Percentiles rank a stretch among this genome's conserved stretches.
Evolutionary conservation across 2,888 invertebrate species (phyloP).

Genomic region (Agrotis ipsilon): DNA sequence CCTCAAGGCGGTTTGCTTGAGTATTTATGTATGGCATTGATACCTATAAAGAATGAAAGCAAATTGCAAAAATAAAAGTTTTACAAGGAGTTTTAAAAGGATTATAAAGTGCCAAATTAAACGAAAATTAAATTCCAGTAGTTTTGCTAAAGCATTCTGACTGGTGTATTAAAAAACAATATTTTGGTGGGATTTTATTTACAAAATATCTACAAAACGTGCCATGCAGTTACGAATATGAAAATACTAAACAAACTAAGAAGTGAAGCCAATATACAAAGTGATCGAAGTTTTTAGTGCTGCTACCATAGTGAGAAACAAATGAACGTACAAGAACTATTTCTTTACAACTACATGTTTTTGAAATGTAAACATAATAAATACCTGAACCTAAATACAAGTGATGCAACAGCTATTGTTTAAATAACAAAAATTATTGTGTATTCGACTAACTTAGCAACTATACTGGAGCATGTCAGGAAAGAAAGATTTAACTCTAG

Average conservation of each 20-base stretch:
- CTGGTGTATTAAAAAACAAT: constrained; percentile 39
- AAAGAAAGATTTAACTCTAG: background rate
- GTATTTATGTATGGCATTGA: constrained; percentile 91
- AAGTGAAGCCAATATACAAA: constrained; percentile 29
- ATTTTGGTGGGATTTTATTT: constrained; percentile 15
- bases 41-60: constrained; percentile 92
- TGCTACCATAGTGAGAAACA: constrained; percentile 29
- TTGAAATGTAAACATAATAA: constrained; percentile 19
- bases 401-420: constrained; percentile 29
- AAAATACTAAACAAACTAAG: constrained; percentile 32
- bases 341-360: constrained; percentile 13
- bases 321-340: background rate
- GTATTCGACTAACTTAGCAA: background rate
- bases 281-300: constrained; percentile 18
- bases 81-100: constrained; percentile 68
- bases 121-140: constrained; percentile 14
- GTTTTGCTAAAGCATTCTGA: constrained; percentile 72
- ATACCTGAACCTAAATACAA: constrained; percentile 56
- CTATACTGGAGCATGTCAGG: background rate
- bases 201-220: constrained; percentile 53
- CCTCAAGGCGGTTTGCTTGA: constrained; percentile 83
- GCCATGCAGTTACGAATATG: constrained; percentile 51
- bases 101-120: constrained; percentile 37
- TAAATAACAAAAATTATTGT: constrained; percentile 5
- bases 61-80: constrained; percentile 87